Percentiles rank a stretch among this genome's conserved stretches.
phyloP scores from a whole-genome alignment of 2,797 vertebrate species.

The Protosalanx chinensis region DNA sequence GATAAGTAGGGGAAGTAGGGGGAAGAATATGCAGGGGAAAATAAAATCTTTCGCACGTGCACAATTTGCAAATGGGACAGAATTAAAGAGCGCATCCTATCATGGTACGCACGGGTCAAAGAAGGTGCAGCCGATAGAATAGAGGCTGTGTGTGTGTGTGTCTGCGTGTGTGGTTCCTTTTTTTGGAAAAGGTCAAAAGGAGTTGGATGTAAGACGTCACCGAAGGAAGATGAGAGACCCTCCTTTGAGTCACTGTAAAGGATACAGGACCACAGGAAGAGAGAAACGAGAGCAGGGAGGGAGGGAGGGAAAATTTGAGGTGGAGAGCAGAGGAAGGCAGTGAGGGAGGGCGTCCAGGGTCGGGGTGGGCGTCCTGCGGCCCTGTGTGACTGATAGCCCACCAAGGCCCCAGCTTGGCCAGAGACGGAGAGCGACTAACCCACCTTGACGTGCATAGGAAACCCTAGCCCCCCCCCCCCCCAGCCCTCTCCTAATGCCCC shows the following conservation, averaged over 20 bases:
- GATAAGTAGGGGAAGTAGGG: no score
- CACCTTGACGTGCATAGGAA: slow-evolving; percentile 79
- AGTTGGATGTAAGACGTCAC: no score
- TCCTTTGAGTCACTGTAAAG: neutral
- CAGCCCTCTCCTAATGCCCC: no score
- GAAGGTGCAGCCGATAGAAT: neutral
- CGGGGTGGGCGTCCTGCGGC: slow-evolving; percentile 21
- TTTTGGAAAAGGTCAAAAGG: neutral
- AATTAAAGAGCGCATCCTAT: no score
- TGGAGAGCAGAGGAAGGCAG: neutral
- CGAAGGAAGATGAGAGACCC: neutral
- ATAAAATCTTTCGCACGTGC: no score
- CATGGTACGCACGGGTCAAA: neutral
- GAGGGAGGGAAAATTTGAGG: neutral
- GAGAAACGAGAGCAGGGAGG: neutral
- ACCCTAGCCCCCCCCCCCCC: slow-evolving; percentile 59
- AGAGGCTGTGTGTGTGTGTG: neutral
- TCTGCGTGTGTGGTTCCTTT: neutral
- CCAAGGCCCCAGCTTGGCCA: slow-evolving; percentile 60
- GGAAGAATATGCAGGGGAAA: no score
- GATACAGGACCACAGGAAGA: neutral
- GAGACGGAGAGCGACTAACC: slow-evolving; percentile 65
- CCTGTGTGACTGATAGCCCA: slow-evolving; percentile 73
- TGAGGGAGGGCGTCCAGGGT: neutral
- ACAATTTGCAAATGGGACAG: no score